Base-by-base conservation (phyloP, 30 jellyfish, hydroid and myxozoan species). In the Catostylus mosaicus region DNA sequence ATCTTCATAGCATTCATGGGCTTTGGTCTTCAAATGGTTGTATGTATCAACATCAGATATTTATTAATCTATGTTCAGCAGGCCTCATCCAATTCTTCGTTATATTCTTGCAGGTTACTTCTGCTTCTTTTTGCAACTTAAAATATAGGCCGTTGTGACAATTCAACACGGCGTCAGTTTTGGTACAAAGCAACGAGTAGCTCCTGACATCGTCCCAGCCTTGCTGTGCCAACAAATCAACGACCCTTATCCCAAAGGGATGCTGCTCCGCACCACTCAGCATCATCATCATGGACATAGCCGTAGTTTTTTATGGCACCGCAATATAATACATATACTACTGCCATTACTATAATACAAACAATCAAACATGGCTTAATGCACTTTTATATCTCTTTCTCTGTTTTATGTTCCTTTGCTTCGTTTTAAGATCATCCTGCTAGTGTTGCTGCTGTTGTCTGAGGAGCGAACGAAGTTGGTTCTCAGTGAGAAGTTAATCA, bases 21-120 rank as follows among this genome's bases (percentile, higher is more conserved):
- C 35, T 89, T 95, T 89, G 97, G 89, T 73, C 63, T 95, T 51
- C 99, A 95, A 62, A 57, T 95, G 43, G 97, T 95, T 75, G 99
- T 95, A 80, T 33, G 99, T 80, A 56, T 45, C 19, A 9, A 48
- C 1, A 4, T 48, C 63, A 9, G 4, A 2, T 10, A 35, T 30
- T 35, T 9, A 29, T 14, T 52, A 30, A 40, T 40, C 54, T 5
- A 40, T 5, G 14, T 40, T 40, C 54, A 5, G 12, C 54, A 40
- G 7, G 14, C 14, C 7, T 14, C 54, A 14, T 80, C 19, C 31
- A 9, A 65, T 68, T 65, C 37, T 2, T 82, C 27, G 1, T 40
- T 64, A 47, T 51, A 16, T 38, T 5, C 54, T 40, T 40, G 54
- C 12, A 5, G 14, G 54, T 14, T 5, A 14, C 54, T 40, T 14